Percentiles rank a stretch among this genome's conserved stretches.
phyloP scores from a whole-genome alignment of 1,140 invertebrate genomes.

The Patella vulgata region DNA sequence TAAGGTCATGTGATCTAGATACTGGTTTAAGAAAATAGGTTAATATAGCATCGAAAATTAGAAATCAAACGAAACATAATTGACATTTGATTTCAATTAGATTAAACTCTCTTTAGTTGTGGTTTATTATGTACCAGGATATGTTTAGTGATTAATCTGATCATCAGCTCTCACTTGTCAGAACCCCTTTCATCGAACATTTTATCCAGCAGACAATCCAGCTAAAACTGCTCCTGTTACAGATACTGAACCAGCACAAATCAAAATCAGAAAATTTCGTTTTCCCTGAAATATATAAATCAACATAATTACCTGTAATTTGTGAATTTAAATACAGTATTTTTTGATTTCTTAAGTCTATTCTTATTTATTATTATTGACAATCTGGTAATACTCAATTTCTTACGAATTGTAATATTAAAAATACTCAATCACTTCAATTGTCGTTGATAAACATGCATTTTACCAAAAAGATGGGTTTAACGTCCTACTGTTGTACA shows the following conservation, averaged over 20 bases:
- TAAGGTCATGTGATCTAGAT: too few species aligned
- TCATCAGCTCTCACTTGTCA: too few species aligned
- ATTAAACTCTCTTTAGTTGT: too few species aligned
- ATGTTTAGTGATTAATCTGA: too few species aligned
- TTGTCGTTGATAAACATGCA: not conserved
- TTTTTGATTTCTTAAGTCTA: not conserved
- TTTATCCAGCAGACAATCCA: constrained; percentile 48
- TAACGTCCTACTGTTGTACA: too few species aligned
- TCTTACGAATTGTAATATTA: not conserved
- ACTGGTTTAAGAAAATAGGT: too few species aligned
- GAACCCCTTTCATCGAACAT: too few species aligned
- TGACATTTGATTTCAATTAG: too few species aligned
- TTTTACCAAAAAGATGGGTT: not conserved
- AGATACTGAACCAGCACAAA: constrained; percentile 49
- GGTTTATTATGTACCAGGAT: too few species aligned
- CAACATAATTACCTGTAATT: constrained; percentile 1
- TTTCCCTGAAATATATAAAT: constrained; percentile 48
- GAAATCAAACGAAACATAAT: too few species aligned
- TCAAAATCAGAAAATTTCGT: constrained; percentile 50
- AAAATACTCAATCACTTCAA: not conserved
- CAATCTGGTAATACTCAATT: not conserved
- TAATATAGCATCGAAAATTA: too few species aligned
- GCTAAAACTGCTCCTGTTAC: constrained; percentile 50
- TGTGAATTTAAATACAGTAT: not conserved
- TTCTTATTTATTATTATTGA: not conserved